Base-by-base conservation (phyloP, 2,113 vertebrate species). In the Macroglossus sobrinus region DNA sequence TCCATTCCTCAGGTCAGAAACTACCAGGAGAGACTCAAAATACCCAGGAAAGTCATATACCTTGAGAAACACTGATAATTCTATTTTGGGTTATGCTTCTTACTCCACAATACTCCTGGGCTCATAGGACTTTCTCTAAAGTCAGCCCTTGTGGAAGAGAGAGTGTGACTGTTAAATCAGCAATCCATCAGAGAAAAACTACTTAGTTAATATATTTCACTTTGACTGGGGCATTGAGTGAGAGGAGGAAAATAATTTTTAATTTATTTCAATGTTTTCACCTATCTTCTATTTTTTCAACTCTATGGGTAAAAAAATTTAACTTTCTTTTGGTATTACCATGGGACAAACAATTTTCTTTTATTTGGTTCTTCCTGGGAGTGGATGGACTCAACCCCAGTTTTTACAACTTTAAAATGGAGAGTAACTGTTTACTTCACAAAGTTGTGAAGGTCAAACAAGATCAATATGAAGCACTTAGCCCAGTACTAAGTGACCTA, bases 1-100 rank as follows among this genome's bases (percentile, higher is more conserved):
- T 75, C 16, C 26, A 50, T 87, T 93, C 33, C 30, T 89, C 40
- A 72, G 57, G 45, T 92, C 64, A 90, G 94, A 87, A 91, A 86
- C 76, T 72, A 68, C 35, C 59, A 75, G 61, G 89, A 94, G 66
- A 82, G 30, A 61, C 55, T 55, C n/a, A 74, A 76, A 84, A 84
- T 76, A 59, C 75, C 21, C 40, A 69, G 26, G 63, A 79, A 72
- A 19, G 2, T 47, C 45, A 30, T 47, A 10, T 47, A 74, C 35
- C n/a, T 76, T 89, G 50, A 84, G 87, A 93, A 89, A 61, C 53
- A 13, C 22, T 11, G 69, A 50, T 11, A 68, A 64, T 30, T 94
- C 63, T 64, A 38, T 75, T 95, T 93, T 40, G 4, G 64, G 33
- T 4, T 81, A 0, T 87, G 18, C 84, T 84, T 92, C 71, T 55